Conservation (phyloP, 23 tunicate species). For the Halocynthia aurantium region DNA sequence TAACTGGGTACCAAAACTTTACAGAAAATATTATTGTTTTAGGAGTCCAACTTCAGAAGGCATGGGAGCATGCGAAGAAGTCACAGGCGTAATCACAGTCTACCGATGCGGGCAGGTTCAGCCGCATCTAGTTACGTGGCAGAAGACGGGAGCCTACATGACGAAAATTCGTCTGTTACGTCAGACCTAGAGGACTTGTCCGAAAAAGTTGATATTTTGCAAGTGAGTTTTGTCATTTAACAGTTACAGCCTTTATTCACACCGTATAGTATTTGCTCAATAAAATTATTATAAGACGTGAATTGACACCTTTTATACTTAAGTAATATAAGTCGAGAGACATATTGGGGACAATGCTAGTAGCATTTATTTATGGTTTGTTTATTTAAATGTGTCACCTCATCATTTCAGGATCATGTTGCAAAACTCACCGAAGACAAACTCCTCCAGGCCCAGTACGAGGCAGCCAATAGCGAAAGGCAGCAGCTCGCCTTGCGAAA, state of each 20-base stretch:
- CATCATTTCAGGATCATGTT: conserved; percentile 26
- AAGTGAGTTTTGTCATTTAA: conserved; percentile 29
- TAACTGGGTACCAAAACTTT: background rate
- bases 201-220: conserved; percentile 73
- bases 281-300: too few species aligned
- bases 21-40: background rate
- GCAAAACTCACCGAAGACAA: conserved; percentile 67
- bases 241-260: background rate
- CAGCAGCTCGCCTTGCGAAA: conserved; percentile 37
- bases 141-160: conserved; percentile 14
- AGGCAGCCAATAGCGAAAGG: conserved; percentile 64
- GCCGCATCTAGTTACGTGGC: background rate
- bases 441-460: conserved; percentile 56
- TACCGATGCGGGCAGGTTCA: background rate
- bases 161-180: conserved; percentile 54
- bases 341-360: background rate
- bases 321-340: background rate
- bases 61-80: conserved; percentile 13
- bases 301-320: background rate
- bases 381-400: background rate
- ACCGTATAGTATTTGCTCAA: background rate
- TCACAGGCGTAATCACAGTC: background rate
- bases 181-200: conserved; percentile 81
- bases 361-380: background rate
- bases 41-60: conserved; percentile 9